Evolutionary conservation across 2,888 invertebrate genomes (phyloP).

Genomic region (Melanotus villosus): DNA sequence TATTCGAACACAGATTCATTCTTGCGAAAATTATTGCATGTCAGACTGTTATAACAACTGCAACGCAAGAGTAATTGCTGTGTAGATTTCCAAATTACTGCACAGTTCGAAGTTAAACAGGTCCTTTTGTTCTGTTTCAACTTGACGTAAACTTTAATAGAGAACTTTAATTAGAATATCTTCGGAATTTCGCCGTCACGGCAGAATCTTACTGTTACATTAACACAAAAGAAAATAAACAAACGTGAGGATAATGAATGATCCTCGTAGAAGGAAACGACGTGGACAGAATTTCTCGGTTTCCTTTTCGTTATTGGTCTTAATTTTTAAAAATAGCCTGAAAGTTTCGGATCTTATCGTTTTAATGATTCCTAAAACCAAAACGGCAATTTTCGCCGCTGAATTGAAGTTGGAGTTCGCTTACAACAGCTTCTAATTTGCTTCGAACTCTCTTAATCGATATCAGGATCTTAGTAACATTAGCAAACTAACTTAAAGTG

Average conservation of each 20-base stretch:
- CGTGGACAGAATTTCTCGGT: slow-evolving; percentile 6
- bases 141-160: slow-evolving; percentile 35
- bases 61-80: slow-evolving; percentile 30
- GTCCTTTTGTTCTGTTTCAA: slow-evolving; percentile 30
- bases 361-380: neutral
- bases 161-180: slow-evolving; percentile 18
- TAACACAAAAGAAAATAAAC: slow-evolving; percentile 10
- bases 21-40: neutral
- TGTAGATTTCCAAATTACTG: slow-evolving; percentile 29
- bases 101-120: slow-evolving; percentile 25
- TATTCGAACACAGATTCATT: neutral
- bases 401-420: no score
- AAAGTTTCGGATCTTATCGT: neutral
- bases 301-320: neutral
- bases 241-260: slow-evolving; percentile 10
- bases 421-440: slow-evolving; percentile 11
- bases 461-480: slow-evolving; percentile 5
- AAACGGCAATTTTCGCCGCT: no score
- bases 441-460: slow-evolving; percentile 16
- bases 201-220: neutral
- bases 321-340: slow-evolving; percentile 8
- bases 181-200: neutral
- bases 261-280: neutral
- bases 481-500: slow-evolving; percentile 34
- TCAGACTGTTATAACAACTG: neutral